Conservation (phyloP, 2,888 invertebrate species). For the Drosophila monieri region DNA sequence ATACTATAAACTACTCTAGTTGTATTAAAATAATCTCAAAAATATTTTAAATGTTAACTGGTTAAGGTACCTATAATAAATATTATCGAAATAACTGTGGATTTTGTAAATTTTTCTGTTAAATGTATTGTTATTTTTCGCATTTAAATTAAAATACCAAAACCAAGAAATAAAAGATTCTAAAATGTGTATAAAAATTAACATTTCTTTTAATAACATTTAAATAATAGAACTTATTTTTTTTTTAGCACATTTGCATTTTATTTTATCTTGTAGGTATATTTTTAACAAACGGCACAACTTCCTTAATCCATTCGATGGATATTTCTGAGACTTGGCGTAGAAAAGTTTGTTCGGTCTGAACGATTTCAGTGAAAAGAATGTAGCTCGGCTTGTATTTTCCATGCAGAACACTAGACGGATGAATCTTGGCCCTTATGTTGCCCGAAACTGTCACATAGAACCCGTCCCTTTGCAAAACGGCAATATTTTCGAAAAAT, state of each 20-base stretch:
- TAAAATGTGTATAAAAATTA: constrained; percentile 1
- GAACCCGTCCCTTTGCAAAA: constrained; percentile 89
- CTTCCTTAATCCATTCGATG: constrained; percentile 90
- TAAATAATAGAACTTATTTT: too few species aligned
- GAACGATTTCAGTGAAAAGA: constrained; percentile 93
- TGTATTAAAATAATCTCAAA: constrained; percentile 34
- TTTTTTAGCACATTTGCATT: constrained; percentile 10
- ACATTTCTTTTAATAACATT: too few species aligned
- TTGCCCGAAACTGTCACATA: constrained; percentile 88
- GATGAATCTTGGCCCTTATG: constrained; percentile 92
- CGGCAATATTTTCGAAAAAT: constrained; percentile 94
- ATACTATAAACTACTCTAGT: constrained; percentile 36
- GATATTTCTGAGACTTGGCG: constrained; percentile 91
- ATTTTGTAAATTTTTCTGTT: constrained; percentile 19
- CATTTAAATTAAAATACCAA: constrained; percentile 3
- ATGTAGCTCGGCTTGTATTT: constrained; percentile 88
- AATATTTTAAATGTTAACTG: constrained; percentile 56
- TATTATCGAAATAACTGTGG: constrained; percentile 37
- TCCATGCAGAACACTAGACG: constrained; percentile 89
- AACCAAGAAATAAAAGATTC: constrained; percentile 15
- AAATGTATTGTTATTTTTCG: constrained; percentile 17
- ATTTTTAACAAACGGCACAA: constrained; percentile 84
- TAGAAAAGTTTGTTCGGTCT: constrained; percentile 92
- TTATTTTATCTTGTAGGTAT: constrained; percentile 55
- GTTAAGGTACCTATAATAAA: constrained; percentile 65